Evolutionary conservation across 2,888 invertebrate genomes (phyloP).

Genomic region (Lottia gigantea): DNA sequence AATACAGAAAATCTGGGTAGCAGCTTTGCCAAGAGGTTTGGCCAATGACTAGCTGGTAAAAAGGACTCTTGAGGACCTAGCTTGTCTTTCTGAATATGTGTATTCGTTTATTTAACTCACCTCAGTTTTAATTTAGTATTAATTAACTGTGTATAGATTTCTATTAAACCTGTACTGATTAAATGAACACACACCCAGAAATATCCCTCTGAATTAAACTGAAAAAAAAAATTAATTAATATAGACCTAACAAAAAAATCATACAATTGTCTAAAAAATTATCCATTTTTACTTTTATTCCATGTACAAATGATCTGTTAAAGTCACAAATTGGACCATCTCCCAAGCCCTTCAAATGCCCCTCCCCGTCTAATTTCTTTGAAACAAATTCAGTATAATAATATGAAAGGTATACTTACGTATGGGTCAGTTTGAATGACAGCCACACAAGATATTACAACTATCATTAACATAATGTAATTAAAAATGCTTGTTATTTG

Average conservation of each 20-base stretch:
- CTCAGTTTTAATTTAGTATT: conserved; percentile 51
- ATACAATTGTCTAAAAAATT: too few relatives aligned
- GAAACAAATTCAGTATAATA: too few relatives aligned
- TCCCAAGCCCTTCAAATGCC: too few relatives aligned
- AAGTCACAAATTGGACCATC: too few relatives aligned
- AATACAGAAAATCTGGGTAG: not conserved
- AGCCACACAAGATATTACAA: conserved; percentile 43
- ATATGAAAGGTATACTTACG: conserved; percentile 22
- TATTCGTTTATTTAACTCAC: conserved; percentile 40
- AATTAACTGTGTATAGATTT: conserved; percentile 48
- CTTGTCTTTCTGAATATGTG: too few relatives aligned
- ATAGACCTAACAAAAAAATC: too few relatives aligned
- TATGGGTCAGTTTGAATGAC: conserved; percentile 48
- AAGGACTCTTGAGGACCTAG: too few relatives aligned
- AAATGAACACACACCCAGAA: conserved; percentile 59
- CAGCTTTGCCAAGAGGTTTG: too few relatives aligned
- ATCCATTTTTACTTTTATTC: too few relatives aligned
- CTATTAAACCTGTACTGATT: conserved; percentile 44
- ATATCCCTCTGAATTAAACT: conserved; percentile 50
- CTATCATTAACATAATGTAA: conserved; percentile 53
- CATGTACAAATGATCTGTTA: too few relatives aligned
- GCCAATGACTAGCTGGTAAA: too few relatives aligned
- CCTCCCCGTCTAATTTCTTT: too few relatives aligned
- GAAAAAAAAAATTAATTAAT: conserved; percentile 26
- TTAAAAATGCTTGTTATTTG: conserved; percentile 47